Evolutionary conservation across 2,113 vertebrate genomes (phyloP).

Genomic region (Puffinus mauretanicus): DNA sequence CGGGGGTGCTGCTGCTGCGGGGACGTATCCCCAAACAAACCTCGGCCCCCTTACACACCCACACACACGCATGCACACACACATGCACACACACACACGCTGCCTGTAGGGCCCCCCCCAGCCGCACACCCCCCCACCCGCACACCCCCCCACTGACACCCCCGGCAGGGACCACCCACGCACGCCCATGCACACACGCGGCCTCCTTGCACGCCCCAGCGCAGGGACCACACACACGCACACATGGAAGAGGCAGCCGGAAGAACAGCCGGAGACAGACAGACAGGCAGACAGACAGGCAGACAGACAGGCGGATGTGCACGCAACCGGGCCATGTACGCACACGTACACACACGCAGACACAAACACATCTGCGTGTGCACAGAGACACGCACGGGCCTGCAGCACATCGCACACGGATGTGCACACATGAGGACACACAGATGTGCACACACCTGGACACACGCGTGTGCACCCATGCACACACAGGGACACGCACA

Average conservation of each 20-base stretch:
- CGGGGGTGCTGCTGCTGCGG: not conserved
- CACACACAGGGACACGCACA: no score
- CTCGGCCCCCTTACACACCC: no score
- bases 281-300: not conserved
- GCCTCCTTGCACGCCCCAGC: not conserved
- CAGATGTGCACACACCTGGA: not conserved
- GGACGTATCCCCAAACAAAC: not conserved
- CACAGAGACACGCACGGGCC: not conserved
- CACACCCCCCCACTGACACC: no score
- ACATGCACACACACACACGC: not conserved
- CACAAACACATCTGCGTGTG: not conserved
- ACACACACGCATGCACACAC: no score
- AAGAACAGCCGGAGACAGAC: not conserved
- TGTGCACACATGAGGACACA: fast-evolving
- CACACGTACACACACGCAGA: not conserved
- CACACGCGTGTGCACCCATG: fast-evolving
- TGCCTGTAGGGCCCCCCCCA: not conserved
- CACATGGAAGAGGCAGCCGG: not conserved
- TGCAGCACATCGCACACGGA: fast-evolving
- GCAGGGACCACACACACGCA: not conserved
- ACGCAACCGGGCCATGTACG: not conserved
- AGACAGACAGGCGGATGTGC: not conserved
- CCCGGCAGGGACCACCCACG: not conserved
- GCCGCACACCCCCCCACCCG: no score
- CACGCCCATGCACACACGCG: not conserved